Conservation (phyloP, 35 echinoderm and acorn worm species). For the Ptychodera flava region DNA sequence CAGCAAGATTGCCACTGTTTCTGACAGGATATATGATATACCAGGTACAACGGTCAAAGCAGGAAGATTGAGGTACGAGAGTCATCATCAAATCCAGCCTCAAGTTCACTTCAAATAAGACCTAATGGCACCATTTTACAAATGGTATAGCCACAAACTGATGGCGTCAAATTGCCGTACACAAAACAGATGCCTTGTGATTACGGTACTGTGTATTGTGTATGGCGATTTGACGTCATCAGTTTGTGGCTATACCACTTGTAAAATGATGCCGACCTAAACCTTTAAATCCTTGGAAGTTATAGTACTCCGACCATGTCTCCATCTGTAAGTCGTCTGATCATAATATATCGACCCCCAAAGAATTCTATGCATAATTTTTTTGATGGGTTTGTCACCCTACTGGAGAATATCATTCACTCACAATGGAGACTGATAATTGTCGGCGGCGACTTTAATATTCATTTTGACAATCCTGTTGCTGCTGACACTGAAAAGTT, state of each 20-base stretch:
- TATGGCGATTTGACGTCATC: too few relatives aligned
- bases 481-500: conserved; percentile 36
- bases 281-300: not conserved
- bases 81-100: not conserved
- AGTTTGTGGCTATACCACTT: too few relatives aligned
- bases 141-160: too few relatives aligned
- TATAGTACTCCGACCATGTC: not conserved
- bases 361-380: not conserved
- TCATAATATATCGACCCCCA: not conserved
- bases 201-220: too few relatives aligned
- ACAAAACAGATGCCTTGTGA: too few relatives aligned
- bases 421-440: conserved; percentile 19
- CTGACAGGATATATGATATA: not conserved
- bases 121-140: too few relatives aligned
- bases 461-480: conserved; percentile 31
- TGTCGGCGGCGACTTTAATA: conserved; percentile 53
- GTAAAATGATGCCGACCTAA: too few relatives aligned
- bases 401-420: not conserved
- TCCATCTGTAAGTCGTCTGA: not conserved
- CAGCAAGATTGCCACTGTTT: not conserved
- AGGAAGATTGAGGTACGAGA: not conserved
- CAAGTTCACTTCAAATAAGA: not conserved
- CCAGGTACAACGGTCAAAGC: not conserved
- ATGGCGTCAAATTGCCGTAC: too few relatives aligned
- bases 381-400: not conserved